phyloP scores from a whole-genome alignment of 2,113 vertebrate genomes.

The Ailurus styani region DNA sequence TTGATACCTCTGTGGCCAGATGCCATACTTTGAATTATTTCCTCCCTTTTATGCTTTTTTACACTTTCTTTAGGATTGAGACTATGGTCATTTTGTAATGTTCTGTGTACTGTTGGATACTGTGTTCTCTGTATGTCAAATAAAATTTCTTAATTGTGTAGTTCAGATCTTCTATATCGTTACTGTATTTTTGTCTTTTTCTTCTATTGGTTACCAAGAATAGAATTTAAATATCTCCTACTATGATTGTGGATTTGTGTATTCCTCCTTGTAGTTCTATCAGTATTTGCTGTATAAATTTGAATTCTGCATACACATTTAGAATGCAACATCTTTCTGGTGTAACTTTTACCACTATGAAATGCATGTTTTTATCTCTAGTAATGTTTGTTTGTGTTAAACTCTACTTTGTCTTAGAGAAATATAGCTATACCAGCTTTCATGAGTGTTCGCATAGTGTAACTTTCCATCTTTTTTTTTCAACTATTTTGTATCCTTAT shows the following conservation, averaged over 20 bases:
- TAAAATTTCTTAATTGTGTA: neutral
- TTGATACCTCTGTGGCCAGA: slow-evolving; percentile 8
- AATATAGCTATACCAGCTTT: neutral
- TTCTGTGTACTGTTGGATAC: neutral
- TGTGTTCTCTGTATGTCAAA: neutral
- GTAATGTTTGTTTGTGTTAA: neutral
- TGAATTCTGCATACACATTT: neutral
- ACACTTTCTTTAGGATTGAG: neutral
- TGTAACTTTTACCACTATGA: slow-evolving; percentile 5
- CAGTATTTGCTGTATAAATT: neutral
- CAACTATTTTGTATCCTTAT: neutral
- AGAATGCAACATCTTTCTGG: neutral
- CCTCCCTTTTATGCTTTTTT: neutral
- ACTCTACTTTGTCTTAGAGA: neutral
- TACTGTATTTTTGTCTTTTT: neutral
- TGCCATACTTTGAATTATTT: slow-evolving; percentile 9
- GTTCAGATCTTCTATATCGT: neutral
- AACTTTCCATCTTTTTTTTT: slow-evolving; percentile 4
- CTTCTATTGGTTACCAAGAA: neutral
- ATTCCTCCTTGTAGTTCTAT: slow-evolving; percentile 2
- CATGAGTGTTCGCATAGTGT: neutral
- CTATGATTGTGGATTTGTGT: neutral
- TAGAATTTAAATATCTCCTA: neutral
- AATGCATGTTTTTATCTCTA: neutral
- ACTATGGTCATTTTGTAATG: neutral